A percentile compares a stretch with the other conserved stretches of the same genome.
phyloP scores from a whole-genome alignment of 2,888 invertebrate species.

The Lasioglossum calceatum region DNA sequence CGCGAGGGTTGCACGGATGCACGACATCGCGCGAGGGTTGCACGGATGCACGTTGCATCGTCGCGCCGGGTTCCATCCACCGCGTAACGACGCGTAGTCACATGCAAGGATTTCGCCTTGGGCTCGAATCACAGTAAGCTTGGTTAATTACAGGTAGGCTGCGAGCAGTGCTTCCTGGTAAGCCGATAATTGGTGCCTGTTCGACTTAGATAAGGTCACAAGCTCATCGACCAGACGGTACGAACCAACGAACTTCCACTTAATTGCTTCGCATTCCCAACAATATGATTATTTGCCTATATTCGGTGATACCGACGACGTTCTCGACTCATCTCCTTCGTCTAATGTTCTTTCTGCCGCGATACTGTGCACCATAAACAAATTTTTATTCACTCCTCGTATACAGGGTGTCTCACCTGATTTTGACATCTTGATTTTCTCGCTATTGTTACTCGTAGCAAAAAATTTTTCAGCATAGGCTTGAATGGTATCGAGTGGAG shows the following conservation, averaged over 20 bases:
- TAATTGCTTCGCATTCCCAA: constrained; percentile 61
- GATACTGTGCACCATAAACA: neutral
- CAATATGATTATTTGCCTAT: constrained; percentile 48
- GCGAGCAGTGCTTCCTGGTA: constrained; percentile 58
- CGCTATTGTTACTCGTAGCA: no score
- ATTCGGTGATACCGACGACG: neutral
- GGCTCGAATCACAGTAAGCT: constrained; percentile 54
- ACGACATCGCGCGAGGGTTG: neutral
- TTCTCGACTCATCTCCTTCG: neutral
- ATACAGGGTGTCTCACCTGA: no score
- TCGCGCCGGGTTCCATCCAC: neutral
- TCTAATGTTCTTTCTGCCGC: neutral
- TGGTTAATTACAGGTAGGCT: constrained; percentile 65
- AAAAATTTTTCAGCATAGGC: no score
- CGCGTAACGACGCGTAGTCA: constrained; percentile 35
- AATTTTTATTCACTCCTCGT: neutral
- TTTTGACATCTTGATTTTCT: no score
- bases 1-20: constrained; percentile 1
- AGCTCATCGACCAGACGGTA: constrained; percentile 44
- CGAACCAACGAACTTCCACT: constrained; percentile 51
- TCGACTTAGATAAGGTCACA: constrained; percentile 68
- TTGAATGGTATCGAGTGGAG: no score
- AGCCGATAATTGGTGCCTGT: constrained; percentile 72
- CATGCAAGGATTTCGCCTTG: constrained; percentile 55
- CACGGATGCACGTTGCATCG: no score